Evolutionary conservation across 2,113 vertebrate species (phyloP), one percentile per base, ranked within the genome.

Genomic region (Prietella phreatophila): DNA sequence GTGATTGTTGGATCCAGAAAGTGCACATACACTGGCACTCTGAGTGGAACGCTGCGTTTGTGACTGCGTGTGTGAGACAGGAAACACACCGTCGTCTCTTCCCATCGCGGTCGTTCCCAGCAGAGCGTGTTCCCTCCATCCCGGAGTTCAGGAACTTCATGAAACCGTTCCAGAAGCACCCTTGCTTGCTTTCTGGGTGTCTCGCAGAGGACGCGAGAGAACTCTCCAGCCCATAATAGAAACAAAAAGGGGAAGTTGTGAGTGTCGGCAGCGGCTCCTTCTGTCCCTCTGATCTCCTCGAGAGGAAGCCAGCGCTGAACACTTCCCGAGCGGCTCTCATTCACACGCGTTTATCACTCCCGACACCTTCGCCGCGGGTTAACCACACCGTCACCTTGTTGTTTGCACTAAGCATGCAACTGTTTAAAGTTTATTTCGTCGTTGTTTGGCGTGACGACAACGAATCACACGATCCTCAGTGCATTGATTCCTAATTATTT

Each of bases 181-280:
- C 20, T 1, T 10, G 15, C 50, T 9, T n/a, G 5, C 69, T 88
- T 85, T 61, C 79, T 22, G 39, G 55, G 76, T 50, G 63, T 50
- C 84, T 80, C 33, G 60, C 53, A 22, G 42, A 33, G 78, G 61
- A 90, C 86, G 58, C 11, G n/a, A 83, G 80, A 88, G 83, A 83
- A 55, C 61, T 55, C 36, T 30, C 33, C 39, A 55, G 67, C 53
- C 17, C 27, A 33, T 30, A 79, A 83, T 63, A 56, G 56, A 91
- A 89, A 89, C 88, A 89, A 86, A 88, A 86, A 82, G 17, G 56
- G 81, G 88, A 84, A 89, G 84, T 36, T 22, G 39, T 80, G 76
- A 39, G 76, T 19, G 15, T 85, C 63, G 63, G 79, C 53, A n/a
- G 27, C 85, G 27, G 65, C 76, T 88, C 84, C 83, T 81, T 84